phyloP scores from a whole-genome alignment of 1,140 invertebrate species.

The Brachionus koreanus region DNA sequence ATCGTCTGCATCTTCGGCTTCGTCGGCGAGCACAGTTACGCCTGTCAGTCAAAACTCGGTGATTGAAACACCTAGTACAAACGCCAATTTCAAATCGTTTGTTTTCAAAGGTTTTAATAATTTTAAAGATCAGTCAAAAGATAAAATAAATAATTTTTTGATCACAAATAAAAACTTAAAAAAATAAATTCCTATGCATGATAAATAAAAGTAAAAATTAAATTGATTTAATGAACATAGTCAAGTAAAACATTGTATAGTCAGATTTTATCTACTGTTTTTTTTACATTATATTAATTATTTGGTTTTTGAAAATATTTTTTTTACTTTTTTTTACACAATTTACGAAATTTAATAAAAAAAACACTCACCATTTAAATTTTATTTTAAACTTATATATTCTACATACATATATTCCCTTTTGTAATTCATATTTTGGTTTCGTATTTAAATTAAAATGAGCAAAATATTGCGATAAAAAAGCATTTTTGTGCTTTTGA shows the following conservation, averaged over 20 bases:
- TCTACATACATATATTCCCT: too few relatives aligned
- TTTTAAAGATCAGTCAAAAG: slow-evolving; percentile 42
- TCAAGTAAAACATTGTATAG: neutral
- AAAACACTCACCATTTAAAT: too few relatives aligned
- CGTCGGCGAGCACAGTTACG: slow-evolving; percentile 23
- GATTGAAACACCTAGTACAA: neutral
- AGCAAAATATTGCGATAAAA: too few relatives aligned
- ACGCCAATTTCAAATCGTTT: slow-evolving; percentile 28
- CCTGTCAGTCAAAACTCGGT: neutral
- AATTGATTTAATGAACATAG: neutral
- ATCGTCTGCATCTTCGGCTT: neutral
- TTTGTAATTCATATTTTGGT: too few relatives aligned
- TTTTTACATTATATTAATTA: neutral
- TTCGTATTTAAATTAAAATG: too few relatives aligned
- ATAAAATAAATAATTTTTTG: slow-evolving; percentile 33
- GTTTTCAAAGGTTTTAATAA: slow-evolving; percentile 30
- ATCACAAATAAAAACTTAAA: slow-evolving; percentile 23
- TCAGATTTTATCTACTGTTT: neutral
- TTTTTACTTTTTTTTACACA: neutral
- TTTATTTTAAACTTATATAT: too few relatives aligned
- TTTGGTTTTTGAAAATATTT: neutral
- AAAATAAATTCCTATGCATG: neutral
- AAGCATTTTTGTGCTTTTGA: too few relatives aligned
- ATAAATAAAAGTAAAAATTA: neutral
- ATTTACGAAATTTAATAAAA: neutral